Base-by-base conservation (phyloP, 2,888 invertebrate genomes). In the Alcis repandata region DNA sequence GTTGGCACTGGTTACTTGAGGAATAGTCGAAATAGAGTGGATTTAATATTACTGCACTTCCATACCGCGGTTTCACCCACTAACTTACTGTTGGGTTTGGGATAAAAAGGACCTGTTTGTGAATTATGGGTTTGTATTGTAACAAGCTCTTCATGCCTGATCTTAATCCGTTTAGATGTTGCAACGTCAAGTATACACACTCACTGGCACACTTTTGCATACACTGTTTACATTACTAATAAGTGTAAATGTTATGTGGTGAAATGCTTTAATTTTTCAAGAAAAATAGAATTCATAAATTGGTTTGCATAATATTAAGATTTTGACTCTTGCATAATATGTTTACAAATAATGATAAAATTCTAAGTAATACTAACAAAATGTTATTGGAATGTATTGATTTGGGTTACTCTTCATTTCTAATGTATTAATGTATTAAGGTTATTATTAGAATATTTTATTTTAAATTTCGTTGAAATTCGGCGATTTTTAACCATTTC, bases 21-120 rank as follows among this genome's bases (percentile, higher is more conserved):
- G 6, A 4, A 27, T 27, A 27, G 27, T 6, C 27, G 51, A 45
- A 63, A 63, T 63, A 43, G 27, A 27, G n/a, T 59, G 17, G 38
- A 19, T 43, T 41, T 41, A 41, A n/a, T 38, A 13, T 11, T 27
- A 27, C 27, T 27, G n/a, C n/a, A 27, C 2, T 6, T 27, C 2
- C 6, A 6, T 27, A 4, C 6, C 6, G 27, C 27, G 27, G 27
- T 27, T 27, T 27, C 3, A 27, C 27, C 27, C 6, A 6, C 27
- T 27, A 6, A 4, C 6, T 6, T 27, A 2, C 27, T 27, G 6
- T 27, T 27, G 6, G 2, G 3, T 27, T 27, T 27, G 27, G 27
- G 3, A 6, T 27, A 27, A 27, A 27, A 27, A 6, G 2, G 6
- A 6, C 27, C 2, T 4, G 3, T 2, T 27, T 6, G 27, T 27